Base-by-base conservation (phyloP, 2,113 vertebrate genomes). In the Epinephelus cyanopodus region DNA sequence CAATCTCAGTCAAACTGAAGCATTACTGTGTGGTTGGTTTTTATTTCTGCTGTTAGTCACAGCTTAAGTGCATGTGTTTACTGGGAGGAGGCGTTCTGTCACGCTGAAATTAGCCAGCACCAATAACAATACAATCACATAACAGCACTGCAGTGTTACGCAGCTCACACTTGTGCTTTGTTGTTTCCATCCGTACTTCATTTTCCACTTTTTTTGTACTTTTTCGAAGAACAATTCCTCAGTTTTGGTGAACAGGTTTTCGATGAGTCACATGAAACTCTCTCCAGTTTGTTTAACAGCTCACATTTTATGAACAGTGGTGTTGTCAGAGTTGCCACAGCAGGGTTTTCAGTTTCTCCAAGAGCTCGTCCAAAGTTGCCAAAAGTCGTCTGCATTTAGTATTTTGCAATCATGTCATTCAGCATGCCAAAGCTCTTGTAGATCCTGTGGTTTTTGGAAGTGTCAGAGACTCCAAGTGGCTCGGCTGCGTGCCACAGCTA, bases 371-470 rank as follows among this genome's bases (percentile, higher is more conserved):
- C 56, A 19, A 77, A 72, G 13, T 27, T 45, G 65, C 66, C 53
- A 77, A 74, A 84, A 0, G 0, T 13, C 15, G 12, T 53, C 6
- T 71, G 29, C 33, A 29, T 83, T 83, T 75, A 21, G 48, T 42
- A 45, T 61, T 82, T 66, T n/a, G 74, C 66, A 65, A 63, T 53
- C 60, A 0, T 81, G 21, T 57, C 63, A 29, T 50, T 57, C 54
- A 14, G 50, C 37, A 8, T 58, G 76, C 67, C 77, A 66, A 54
- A 45, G 67, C 74, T 72, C 78, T 73, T 70, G 87, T 91, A 78
- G 85, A 79, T 63, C 42, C 54, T 57, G 79, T 5, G 88, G 88
- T 79, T 88, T 86, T 84, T n/a, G 74, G 0, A 77, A 53, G 48
- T 17, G 69, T 42, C 39, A 21, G 19, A 27, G n/a, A 72, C 19